Conservation (phyloP, 2,113 vertebrate genomes). For the Eulacestoma nigropectus region DNA sequence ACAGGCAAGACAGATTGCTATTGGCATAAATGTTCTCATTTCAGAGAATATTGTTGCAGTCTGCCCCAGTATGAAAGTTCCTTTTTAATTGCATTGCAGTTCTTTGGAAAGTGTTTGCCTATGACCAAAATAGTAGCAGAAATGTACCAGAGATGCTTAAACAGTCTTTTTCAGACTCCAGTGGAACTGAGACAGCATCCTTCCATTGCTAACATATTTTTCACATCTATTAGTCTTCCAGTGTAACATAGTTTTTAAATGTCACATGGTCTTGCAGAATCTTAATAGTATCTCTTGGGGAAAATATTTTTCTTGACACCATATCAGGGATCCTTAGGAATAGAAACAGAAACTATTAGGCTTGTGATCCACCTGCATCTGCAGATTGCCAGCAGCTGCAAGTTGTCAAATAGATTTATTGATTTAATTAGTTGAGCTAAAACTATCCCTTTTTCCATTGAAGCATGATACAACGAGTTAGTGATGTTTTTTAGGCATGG, state of each 20-base stretch:
- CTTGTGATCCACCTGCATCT: constrained; percentile 45
- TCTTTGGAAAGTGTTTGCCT: constrained; percentile 50
- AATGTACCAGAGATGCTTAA: constrained; percentile 58
- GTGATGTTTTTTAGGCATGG: background rate
- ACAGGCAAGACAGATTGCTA: constrained; percentile 9
- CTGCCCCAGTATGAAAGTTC: constrained; percentile 33
- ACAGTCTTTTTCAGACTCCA: constrained; percentile 44
- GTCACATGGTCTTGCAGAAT: constrained; percentile 46
- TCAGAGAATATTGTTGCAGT: constrained; percentile 11
- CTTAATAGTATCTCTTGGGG: constrained; percentile 70
- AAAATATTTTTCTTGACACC: constrained; percentile 48
- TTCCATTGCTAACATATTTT: constrained; percentile 59
- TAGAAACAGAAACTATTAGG: constrained; percentile 34
- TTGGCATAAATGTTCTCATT: constrained; percentile 53
- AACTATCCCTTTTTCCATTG: constrained; percentile 34
- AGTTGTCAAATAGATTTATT: constrained; percentile 67
- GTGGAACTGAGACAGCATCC: constrained; percentile 40
- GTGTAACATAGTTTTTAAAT: constrained; percentile 53
- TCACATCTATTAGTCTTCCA: constrained; percentile 48
- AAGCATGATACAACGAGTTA: background rate
- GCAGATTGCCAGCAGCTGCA: constrained; percentile 39
- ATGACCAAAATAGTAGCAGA: constrained; percentile 64
- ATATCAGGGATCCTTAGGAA: constrained; percentile 54
- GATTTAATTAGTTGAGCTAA: constrained; percentile 71
- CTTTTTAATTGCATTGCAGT: constrained; percentile 61